A percentile compares a stretch with the other conserved stretches of the same genome.
Conservation (phyloP, 2,888 invertebrate species). For the Dolichopus griseipennis region DNA sequence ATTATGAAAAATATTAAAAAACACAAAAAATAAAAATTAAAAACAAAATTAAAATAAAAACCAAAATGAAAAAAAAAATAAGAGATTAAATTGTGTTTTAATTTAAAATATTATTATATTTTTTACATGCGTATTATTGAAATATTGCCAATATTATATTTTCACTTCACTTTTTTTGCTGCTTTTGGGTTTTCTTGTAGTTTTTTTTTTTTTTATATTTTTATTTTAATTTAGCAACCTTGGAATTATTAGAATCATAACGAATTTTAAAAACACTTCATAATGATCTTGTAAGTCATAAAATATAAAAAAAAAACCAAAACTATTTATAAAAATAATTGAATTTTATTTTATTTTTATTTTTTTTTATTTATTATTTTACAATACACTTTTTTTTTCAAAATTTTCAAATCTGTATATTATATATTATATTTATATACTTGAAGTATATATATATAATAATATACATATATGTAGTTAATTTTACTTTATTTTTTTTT, state of each 20-base stretch:
- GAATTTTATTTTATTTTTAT: neutral
- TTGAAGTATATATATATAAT: too few relatives aligned
- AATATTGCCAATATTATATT: neutral
- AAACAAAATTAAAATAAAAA: too few relatives aligned
- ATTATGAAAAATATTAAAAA: neutral
- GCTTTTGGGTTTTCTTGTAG: too few relatives aligned
- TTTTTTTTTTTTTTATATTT: neutral
- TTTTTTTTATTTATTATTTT: too few relatives aligned
- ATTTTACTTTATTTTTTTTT: too few relatives aligned
- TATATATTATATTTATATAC: neutral
- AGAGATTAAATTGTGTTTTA: too few relatives aligned
- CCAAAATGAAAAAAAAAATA: too few relatives aligned
- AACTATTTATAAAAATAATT: too few relatives aligned
- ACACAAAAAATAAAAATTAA: neutral
- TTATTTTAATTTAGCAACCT: conserved; percentile 4
- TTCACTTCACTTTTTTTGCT: neutral
- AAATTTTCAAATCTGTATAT: neutral
- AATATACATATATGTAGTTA: too few relatives aligned
- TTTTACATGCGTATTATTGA: neutral
- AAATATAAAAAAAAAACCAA: neutral
- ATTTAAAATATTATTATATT: too few relatives aligned
- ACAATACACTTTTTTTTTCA: neutral
- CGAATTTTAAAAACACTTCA: neutral
- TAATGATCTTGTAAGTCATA: neutral
- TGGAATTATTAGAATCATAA: neutral